Conservation (phyloP, 2,797 vertebrate genomes). For the Gymnothorax reevesii region DNA sequence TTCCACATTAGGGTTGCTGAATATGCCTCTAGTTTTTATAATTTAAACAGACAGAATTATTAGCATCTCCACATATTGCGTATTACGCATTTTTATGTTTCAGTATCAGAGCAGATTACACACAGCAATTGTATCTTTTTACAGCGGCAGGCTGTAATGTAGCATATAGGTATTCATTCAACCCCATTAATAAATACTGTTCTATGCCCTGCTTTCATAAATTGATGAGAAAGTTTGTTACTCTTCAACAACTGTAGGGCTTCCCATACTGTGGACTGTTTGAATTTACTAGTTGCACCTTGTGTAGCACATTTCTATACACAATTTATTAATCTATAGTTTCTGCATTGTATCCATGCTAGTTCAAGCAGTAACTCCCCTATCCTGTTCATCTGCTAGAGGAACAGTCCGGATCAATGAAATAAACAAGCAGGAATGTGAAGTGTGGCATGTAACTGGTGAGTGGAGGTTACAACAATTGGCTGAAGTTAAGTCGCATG, state of each 20-base stretch:
- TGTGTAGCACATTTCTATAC: not conserved
- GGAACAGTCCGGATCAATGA: not conserved
- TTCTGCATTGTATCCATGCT: not conserved
- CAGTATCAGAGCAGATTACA: not conserved
- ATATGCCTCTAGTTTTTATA: not conserved
- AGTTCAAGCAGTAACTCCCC: not conserved
- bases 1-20: no score
- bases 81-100: not conserved
- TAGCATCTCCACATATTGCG: not conserved
- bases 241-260: no score
- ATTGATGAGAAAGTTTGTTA: no score
- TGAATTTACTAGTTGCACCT: no score
- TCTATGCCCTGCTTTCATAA: no score
- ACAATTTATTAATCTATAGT: not conserved
- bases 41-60: not conserved
- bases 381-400: not conserved
- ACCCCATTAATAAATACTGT: no score
- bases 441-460: not conserved
- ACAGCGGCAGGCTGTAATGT: no score
- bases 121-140: not conserved
- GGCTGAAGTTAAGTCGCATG: not conserved
- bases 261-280: no score
- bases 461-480: not conserved
- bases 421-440: not conserved
- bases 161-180: no score